Evolutionary conservation across 2,888 invertebrate species (phyloP), one percentile per base, ranked within the genome.

Genomic region (Eucera pruinosa): DNA sequence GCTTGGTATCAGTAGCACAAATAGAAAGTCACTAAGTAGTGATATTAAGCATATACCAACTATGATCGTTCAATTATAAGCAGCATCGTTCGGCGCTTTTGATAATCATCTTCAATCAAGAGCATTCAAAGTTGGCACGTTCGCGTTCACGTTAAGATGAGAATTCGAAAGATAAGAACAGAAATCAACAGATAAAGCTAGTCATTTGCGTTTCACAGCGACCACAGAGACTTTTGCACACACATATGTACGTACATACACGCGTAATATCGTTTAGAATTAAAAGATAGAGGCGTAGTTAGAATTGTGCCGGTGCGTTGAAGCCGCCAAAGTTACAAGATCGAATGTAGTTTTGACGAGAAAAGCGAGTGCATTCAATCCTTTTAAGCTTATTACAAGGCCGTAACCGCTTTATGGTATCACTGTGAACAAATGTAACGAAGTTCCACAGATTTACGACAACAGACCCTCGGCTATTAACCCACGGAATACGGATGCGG

Each of bases 351-450:
- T 66, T 70, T 55, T 64, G 55, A 69, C 41, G 47, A 72, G 69
- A 79, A 72, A 60, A 72, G 60, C 62, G 64, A 73, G 67, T 65
- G 58, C 72, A 58, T 82, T 82, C 73, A 62, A 82, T 68, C 72
- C 76, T 76, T 80, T 78, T 82, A 76, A 82, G 80, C 76, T 80
- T 80, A 73, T 82, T 82, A 82, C 76, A 73, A 80, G 70, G 73
- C 65, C 67, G 67, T 80, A 82, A 79, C 72, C 27, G 66, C 60
- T 82, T 81, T 79, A 82, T 72, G 61, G 79, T 82, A 75, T 75
- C 72, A 48, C 52, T 65, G 72, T 33, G n/a, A 66, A 75, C 65
- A 58, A 71, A 69, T 50, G 71, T 79, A 75, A 82, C 70, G 36
- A 75, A 73, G 57, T 82, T 76, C 58, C 27, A 23, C 45, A 60